phyloP scores from a whole-genome alignment of 1,140 invertebrate species.

The Manduca sexta region DNA sequence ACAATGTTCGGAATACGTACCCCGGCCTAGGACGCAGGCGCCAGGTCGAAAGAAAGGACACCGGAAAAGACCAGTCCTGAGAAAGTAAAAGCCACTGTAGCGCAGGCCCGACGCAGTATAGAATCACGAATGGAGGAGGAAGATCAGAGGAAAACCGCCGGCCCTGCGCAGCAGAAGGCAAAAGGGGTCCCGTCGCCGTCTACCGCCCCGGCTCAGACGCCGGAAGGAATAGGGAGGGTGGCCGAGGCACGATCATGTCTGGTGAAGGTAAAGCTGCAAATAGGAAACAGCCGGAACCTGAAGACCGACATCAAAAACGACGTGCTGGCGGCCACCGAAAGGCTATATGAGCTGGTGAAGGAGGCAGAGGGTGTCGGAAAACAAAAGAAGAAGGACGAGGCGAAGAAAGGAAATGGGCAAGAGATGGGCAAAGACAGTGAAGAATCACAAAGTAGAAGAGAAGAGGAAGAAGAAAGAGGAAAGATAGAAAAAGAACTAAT shows the following conservation, averaged over 20 bases:
- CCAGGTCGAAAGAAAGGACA: too few species aligned
- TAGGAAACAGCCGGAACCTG: constrained; percentile 8
- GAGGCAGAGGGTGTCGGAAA: constrained; percentile 3
- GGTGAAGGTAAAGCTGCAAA: constrained; percentile 11
- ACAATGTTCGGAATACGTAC: too few species aligned
- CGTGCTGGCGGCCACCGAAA: constrained; percentile 1
- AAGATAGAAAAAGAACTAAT: not conserved
- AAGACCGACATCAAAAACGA: constrained; percentile 15
- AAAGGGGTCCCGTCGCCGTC: too few species aligned
- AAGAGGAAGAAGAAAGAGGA: not conserved
- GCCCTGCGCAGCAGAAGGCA: too few species aligned
- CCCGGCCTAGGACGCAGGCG: too few species aligned
- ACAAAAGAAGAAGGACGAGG: not conserved
- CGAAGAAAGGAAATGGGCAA: not conserved
- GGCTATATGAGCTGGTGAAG: constrained; percentile 12
- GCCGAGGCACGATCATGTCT: constrained; percentile 13
- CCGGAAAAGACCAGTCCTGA: too few species aligned
- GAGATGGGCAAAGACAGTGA: too few species aligned
- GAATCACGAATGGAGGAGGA: too few species aligned
- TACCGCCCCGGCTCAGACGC: not conserved
- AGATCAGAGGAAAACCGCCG: too few species aligned
- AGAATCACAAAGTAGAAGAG: too few species aligned
- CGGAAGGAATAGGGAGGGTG: not conserved
- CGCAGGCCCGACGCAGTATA: too few species aligned
- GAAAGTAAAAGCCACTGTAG: too few species aligned